Evolutionary conservation across 2,797 vertebrate genomes (phyloP), one percentile per base, ranked within the genome.

Genomic region (Mus caroli): DNA sequence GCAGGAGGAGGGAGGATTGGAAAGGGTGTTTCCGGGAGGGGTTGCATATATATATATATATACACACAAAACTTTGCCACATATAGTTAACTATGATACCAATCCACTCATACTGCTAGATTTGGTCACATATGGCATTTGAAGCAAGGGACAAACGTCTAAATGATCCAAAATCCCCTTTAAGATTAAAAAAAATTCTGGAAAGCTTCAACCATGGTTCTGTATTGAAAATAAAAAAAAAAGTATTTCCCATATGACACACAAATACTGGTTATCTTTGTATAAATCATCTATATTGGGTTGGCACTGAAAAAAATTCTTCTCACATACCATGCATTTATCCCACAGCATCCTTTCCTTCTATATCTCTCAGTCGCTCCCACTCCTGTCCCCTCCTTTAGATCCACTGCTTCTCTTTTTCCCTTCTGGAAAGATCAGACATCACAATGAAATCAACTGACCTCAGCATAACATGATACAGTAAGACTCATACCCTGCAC

Each of bases 121-220:
- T 24, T 86, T 86, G 20, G 13, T 64, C 40, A 64, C 31, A 84
- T 31, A 7, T 2, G 15, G 12, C 1, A 50, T 73, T 88, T 31
- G 58, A 92, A 62, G 22, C 11, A 86, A 62, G 6, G 15, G 14
- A 17, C 43, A 1, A 69, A 22, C 56, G 0, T 71, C 26, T 37
- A 20, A 46, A 26, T 82, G 80, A 8, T 64, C 1, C 76, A n/a
- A 40, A 58, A 34, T 28, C 11, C 3, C 7, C 37, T 80, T 60
- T 71, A 8, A 43, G 79, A 80, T 79, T 50, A 3, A 8, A 90
- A 91, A 89, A 62, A 78, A 20, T 89, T 71, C 69, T 26, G 76
- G 24, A 46, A 28, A 15, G 28, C 3, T 73, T 22, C 28, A 26
- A 85, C 50, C 22, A 88, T n/a, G 92, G 3, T 52, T 20, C 6